These are phyloP conservation scores for Zosterops borbonicus DNA, from an alignment of 2,113 vertebrate species.

Conservation along the genomic window DNA sequence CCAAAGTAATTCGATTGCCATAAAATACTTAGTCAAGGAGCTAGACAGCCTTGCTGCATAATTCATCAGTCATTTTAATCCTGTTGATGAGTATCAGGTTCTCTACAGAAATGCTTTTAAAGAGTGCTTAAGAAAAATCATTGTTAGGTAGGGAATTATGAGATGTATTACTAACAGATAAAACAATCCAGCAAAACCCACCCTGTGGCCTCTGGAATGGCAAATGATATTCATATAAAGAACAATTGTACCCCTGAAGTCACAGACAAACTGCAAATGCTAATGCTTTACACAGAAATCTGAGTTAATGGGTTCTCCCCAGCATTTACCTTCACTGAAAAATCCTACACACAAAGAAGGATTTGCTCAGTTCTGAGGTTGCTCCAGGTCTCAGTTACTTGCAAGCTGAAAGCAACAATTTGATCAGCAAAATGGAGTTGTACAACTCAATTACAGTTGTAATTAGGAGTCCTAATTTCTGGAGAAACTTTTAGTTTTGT, in stretches of 20 bases:
- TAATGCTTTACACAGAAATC: not conserved
- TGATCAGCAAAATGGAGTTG: not conserved
- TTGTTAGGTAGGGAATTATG: conserved; percentile 23
- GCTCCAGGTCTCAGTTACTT: not conserved
- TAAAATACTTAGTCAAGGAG: conserved; percentile 53
- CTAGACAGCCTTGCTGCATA: conserved; percentile 48
- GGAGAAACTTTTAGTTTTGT: not conserved
- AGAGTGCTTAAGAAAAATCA: conserved; percentile 28
- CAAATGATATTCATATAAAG: not conserved
- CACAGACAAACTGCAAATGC: not conserved
- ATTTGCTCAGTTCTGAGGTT: not conserved
- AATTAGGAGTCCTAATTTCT: not conserved
- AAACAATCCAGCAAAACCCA: conserved; percentile 29
- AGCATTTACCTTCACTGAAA: not conserved
- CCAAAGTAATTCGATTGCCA: conserved; percentile 39
- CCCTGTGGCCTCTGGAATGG: not conserved
- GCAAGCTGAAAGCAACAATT: not conserved
- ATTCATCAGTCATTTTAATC: conserved; percentile 63
- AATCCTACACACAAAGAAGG: not conserved
- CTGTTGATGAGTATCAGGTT: conserved; percentile 30
- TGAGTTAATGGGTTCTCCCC: not conserved
- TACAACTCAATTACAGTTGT: not conserved
- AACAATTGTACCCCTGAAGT: not conserved
- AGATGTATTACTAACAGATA: not conserved
- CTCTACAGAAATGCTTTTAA: conserved; percentile 53